A percentile compares a stretch with the other conserved stretches of the same genome.
phyloP scores from a whole-genome alignment of 2,113 vertebrate genomes.

The Trichomycterus rosablanca region DNA sequence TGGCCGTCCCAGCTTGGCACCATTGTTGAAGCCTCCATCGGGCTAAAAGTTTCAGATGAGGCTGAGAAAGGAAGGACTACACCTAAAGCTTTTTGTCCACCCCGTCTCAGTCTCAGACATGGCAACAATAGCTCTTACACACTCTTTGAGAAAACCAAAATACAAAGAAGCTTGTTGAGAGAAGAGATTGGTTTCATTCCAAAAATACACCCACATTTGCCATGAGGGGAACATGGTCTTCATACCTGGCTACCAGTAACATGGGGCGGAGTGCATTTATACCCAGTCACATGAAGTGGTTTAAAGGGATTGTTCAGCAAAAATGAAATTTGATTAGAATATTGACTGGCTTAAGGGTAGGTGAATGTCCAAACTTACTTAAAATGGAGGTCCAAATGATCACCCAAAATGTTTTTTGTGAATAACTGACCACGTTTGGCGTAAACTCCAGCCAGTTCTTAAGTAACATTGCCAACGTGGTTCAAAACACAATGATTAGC shows the following conservation, averaged over 20 bases:
- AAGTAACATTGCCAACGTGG: no score
- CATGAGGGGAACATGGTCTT: not conserved
- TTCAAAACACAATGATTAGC: no score
- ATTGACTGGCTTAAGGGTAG: no score
- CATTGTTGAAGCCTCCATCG: constrained; percentile 29
- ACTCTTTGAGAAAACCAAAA: constrained; percentile 21
- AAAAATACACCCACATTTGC: not conserved
- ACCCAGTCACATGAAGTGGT: no score
- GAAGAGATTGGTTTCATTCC: constrained; percentile 4
- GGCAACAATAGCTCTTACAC: constrained; percentile 22
- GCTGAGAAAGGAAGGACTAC: constrained; percentile 14
- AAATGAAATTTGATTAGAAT: no score
- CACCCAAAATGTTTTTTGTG: no score
- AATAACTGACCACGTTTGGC: no score
- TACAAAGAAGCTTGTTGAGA: constrained; percentile 25
- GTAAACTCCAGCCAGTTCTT: no score
- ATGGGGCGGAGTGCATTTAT: not conserved
- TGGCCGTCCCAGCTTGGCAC: no score
- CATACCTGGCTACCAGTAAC: not conserved
- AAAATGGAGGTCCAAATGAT: no score
- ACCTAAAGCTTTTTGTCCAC: not conserved
- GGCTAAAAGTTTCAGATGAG: constrained; percentile 24
- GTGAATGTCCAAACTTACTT: no score
- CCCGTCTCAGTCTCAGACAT: constrained; percentile 36
- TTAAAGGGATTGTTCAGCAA: no score